Evolutionary conservation across 2,888 invertebrate genomes (phyloP).

Genomic region (Protodeltote pygarga): DNA sequence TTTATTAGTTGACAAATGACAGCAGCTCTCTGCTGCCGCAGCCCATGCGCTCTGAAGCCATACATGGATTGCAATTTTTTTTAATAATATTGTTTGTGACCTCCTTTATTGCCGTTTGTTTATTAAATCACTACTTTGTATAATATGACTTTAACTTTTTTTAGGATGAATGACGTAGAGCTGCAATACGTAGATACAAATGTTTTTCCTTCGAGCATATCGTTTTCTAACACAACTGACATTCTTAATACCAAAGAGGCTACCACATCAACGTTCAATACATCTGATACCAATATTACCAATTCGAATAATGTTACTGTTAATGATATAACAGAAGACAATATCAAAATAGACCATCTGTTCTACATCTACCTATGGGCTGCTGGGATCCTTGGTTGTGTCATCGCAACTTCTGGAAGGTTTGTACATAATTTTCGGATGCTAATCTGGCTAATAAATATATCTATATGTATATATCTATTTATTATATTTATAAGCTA

Average conservation of each 20-base stretch:
- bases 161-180: slow-evolving; percentile 81
- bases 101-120: neutral
- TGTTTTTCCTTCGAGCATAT: slow-evolving; percentile 1
- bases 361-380: slow-evolving; percentile 87
- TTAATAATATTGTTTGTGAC: neutral
- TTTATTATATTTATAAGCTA: too few relatives aligned
- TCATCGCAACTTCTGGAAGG: slow-evolving; percentile 86
- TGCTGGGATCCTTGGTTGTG: slow-evolving; percentile 84
- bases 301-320: slow-evolving; percentile 1
- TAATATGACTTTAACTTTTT: slow-evolving; percentile 32
- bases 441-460: too few relatives aligned
- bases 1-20: too few relatives aligned
- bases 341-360: slow-evolving; percentile 56
- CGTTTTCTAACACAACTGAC: neutral
- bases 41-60: too few relatives aligned
- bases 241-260: slow-evolving; percentile 7
- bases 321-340: slow-evolving; percentile 32
- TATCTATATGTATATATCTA: too few relatives aligned
- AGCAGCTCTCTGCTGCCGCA: too few relatives aligned
- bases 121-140: neutral
- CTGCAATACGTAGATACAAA: slow-evolving; percentile 24
- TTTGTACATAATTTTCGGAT: slow-evolving; percentile 40
- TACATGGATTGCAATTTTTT: too few relatives aligned
- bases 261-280: neutral
- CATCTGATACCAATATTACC: slow-evolving; percentile 3